Evolutionary conservation across 2,797 vertebrate genomes (phyloP).

Genomic region (Eulemur albifrons): DNA sequence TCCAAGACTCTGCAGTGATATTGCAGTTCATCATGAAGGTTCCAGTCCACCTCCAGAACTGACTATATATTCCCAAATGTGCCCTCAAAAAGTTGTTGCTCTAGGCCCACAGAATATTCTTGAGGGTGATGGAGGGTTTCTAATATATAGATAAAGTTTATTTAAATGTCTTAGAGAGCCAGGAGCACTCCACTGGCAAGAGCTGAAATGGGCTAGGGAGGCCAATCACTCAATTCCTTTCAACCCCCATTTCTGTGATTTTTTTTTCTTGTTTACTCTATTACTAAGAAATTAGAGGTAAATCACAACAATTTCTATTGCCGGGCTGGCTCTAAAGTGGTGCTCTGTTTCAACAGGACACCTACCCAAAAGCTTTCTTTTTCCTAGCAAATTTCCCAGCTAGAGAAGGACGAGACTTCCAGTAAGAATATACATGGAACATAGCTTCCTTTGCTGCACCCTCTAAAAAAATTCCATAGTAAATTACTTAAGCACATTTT

Average conservation of each 20-base stretch:
- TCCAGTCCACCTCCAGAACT: background rate
- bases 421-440: background rate
- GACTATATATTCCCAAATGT: background rate
- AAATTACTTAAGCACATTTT: slow-evolving; percentile 8
- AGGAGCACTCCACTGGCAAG: background rate
- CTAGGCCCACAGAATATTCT: background rate
- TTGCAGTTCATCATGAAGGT: background rate
- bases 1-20: background rate
- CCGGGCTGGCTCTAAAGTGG: background rate
- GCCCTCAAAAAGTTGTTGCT: background rate
- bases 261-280: background rate
- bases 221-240: background rate
- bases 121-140: background rate
- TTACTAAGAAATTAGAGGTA: background rate
- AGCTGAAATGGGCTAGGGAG: background rate
- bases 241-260: background rate
- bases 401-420: background rate
- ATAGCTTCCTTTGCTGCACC: background rate
- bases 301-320: background rate
- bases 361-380: background rate
- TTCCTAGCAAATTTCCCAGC: background rate
- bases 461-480: background rate
- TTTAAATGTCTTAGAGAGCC: background rate
- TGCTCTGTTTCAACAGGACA: background rate
- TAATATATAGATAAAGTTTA: background rate